Evolutionary conservation across 2,888 invertebrate genomes (phyloP), one percentile per base, ranked within the genome.

Genomic region (Agriopis leucophaearia): DNA sequence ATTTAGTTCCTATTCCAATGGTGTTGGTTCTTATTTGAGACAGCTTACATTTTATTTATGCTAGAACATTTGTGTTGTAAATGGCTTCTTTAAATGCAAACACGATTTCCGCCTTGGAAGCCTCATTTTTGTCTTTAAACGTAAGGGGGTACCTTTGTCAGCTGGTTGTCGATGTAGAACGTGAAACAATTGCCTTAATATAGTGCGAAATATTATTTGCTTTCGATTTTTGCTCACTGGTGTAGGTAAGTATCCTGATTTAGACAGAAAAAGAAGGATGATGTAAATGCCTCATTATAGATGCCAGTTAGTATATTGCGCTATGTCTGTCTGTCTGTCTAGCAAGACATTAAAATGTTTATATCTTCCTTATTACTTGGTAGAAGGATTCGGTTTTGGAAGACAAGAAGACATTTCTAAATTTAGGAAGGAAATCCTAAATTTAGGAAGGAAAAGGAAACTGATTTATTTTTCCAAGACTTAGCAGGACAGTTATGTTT

Each of bases 61-160:
- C 79, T 80, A 78, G 80, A 82, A 79, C 82, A 86, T 90, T 89
- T 87, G 82, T 82, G 80, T 83, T 85, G 81, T 85, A 88, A 88
- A 87, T 86, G 83, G 84, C 80, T 84, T 81, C 79, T 85, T 88
- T 86, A 86, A 87, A 90, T 89, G 87, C 86, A 88, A 89, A 90
- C 85, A 82, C 83, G 78, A 87, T 88, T 87, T 76, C 73, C 70
- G 74, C 68, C 48, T 51, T 57, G 57, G 62, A 56, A 63, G 65
- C 65, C 59, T 66, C 62, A 62, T 62, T 69, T 69, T 60, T 64
- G 60, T 60, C 60, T 56, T 51, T 60, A 64, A 68, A 58, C 62
- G 54, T 54, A 52, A 15, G 36, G 48, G 9, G 4, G 54, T 48
- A 44, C 54, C 47, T 61, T 54, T 64, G 68, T 60, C 68, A 64